Base-by-base conservation (phyloP, 2,113 vertebrate species). In the Illadopsis cleaveri region DNA sequence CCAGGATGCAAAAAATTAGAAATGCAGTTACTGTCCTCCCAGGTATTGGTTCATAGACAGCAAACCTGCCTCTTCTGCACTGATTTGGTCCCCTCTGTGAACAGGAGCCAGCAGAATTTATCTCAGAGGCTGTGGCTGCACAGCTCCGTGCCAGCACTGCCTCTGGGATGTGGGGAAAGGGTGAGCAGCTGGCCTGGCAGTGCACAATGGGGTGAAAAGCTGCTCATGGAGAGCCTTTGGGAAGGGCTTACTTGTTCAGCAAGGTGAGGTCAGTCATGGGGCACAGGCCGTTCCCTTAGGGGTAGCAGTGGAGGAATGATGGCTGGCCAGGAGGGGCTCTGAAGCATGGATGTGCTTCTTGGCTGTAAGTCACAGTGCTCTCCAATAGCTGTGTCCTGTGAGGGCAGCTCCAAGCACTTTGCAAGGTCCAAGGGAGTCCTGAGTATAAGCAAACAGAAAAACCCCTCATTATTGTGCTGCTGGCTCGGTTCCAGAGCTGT, bases 261-360 rank as follows among this genome's bases (percentile, higher is more conserved):
- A 31, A 47, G 62, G 75, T 17, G 44, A 54, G 64, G 40, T 21
- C 53, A 38, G 48, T 24, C 2, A 0, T 37, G 24, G 45, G 33
- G 21, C n/a, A 7, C 20, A n/a, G 56, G 31, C 2, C 4, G 1
- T 42, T 22, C 25, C 1, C 1, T 68, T 31, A 11, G 1, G 1
- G 20, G 21, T 9, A 2, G 37, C 13, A 68, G 25, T 17, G 19
- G 33, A 33, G n/a, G 40, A 61, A 2, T 1, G 3, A 2, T 22
- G 35, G 35, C 48, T 76, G 56, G 14, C 27, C 30, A 9, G 17
- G 30, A 53, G 33, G n/a, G 23, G 31, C 71, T 61, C n/a, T 48
- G 71, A n/a, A 47, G 56, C 48, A 19, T 31, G 90, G 53, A 12
- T 3, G 10, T 58, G n/a, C 11, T 28, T 66, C 48, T 19, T 31